phyloP scores from a whole-genome alignment of 2,888 invertebrate genomes.

The Chydorus sphaericus region DNA sequence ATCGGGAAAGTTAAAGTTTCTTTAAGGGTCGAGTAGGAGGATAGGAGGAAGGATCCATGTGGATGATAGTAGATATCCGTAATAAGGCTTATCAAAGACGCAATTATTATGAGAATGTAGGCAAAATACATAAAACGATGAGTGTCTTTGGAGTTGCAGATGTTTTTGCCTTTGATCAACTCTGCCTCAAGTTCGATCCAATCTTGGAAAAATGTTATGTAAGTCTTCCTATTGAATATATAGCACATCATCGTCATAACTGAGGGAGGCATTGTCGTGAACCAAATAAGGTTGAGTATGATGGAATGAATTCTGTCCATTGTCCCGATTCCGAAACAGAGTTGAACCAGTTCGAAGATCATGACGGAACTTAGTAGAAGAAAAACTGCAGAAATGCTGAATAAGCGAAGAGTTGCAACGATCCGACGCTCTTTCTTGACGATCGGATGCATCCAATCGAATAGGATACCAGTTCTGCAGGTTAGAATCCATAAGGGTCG shows the following conservation, averaged over 20 bases:
- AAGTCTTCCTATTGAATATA: not conserved
- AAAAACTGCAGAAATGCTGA: not conserved
- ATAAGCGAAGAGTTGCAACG: not conserved
- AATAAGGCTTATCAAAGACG: not conserved
- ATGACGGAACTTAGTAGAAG: not conserved
- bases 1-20: not conserved
- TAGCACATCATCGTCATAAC: not conserved
- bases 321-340: not conserved
- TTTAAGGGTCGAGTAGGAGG: not conserved
- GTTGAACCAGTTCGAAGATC: not conserved
- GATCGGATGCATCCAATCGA: not conserved
- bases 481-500: not conserved
- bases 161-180: not conserved
- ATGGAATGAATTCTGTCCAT: not conserved
- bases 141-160: not conserved
- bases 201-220: not conserved
- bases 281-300: not conserved
- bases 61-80: not conserved
- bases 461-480: not conserved
- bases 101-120: no score
- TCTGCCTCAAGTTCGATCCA: not conserved
- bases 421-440: not conserved
- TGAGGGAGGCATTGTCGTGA: not conserved
- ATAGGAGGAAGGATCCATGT: not conserved
- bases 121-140: not conserved